Base-by-base conservation (phyloP, 2,797 vertebrate genomes). In the Fratercula arctica region DNA sequence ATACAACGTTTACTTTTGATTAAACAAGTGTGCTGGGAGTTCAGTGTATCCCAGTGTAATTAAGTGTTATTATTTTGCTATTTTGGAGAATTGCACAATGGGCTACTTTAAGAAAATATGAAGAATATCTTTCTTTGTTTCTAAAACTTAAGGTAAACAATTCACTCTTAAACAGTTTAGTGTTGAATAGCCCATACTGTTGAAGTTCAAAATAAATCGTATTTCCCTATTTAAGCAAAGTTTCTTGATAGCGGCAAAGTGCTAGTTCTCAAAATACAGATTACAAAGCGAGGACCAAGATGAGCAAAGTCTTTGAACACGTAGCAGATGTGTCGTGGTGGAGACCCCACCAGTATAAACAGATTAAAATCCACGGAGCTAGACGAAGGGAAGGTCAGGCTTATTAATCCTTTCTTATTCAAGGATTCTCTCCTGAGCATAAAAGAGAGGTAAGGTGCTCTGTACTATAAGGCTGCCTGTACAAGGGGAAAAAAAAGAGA, bases 1-100 rank as follows among this genome's bases (percentile, higher is more conserved):
- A 56, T 89, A 66, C 35, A 90, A 88, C 41, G 60, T 73, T 86
- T 95, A 93, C 35, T 94, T 96, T 73, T 96, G 83, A 95, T 85
- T 94, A 90, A 96, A 93, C 8, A 85, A 92, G 75, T 46, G 35
- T 75, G 35, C 39, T 69, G 76, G 76, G 66, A 91, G 18, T 78
- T 92, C 46, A 73, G 28, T 18, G 33, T 53, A 91, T 80, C 66
- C 51, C 82, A 78, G 31, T 37, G 60, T 82, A 93, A 93, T 95
- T 79, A 94, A 74, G 41, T 43, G 17, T 66, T 91, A 81, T 92
- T 77, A 79, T 60, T 89, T 45, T 80, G 21, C 23, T 66, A 60
- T 89, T 94, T 89, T 59, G 15, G 43, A 79, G 33, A 78, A 90
- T 26, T 76, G 50, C 61, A 89, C 39, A 76, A 46, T 21, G 25